Evolutionary conservation across 2,888 invertebrate species (phyloP).

Genomic region (Eueremaeus valkanovi): DNA sequence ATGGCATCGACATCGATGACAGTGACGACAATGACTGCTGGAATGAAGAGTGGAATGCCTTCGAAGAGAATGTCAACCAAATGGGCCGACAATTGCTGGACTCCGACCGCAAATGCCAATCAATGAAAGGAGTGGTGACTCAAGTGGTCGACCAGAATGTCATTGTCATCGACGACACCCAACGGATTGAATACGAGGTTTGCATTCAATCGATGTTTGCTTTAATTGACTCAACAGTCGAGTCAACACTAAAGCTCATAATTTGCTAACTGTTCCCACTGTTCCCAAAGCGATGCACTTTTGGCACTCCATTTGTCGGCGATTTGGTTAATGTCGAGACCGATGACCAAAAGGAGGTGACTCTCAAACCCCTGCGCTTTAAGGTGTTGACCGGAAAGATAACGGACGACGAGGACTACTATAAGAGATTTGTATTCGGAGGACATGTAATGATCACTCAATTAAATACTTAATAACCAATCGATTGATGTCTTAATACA

Average conservation of each 20-base stretch:
- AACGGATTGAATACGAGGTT: background rate
- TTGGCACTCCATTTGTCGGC: background rate
- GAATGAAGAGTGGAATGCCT: constrained; percentile 1
- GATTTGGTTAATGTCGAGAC: constrained; percentile 6
- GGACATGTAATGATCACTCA: background rate
- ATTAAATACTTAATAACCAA: background rate
- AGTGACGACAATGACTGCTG: background rate
- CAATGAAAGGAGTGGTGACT: background rate
- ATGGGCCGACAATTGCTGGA: background rate
- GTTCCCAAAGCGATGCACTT: background rate
- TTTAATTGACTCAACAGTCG: no score
- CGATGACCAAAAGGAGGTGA: background rate
- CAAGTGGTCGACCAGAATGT: background rate
- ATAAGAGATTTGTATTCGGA: background rate
- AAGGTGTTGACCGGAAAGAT: constrained; percentile 2
- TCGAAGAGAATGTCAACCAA: background rate
- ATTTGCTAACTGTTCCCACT: background rate
- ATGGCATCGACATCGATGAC: background rate
- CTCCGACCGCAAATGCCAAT: background rate
- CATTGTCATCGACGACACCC: background rate
- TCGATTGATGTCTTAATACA: no score
- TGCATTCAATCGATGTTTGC: background rate
- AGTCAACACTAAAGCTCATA: background rate
- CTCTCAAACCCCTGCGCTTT: constrained; percentile 8
- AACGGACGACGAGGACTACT: background rate